A percentile compares a stretch with the other conserved stretches of the same genome.
phyloP scores from a whole-genome alignment of 64 coral and sea anemone genomes.

The Pocillopora damicornis region DNA sequence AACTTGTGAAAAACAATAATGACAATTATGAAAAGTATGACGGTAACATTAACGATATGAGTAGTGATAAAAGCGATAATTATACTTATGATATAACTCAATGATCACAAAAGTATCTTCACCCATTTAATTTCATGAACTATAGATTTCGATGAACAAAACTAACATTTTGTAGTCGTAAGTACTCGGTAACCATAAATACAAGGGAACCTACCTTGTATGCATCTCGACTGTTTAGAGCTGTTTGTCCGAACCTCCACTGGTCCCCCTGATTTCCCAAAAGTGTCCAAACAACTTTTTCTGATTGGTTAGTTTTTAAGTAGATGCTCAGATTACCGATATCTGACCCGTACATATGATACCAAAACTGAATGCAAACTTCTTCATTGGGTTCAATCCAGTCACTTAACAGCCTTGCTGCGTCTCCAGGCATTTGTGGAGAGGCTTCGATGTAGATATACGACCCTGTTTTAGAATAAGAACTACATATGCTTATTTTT shows the following conservation, averaged over 20 bases:
- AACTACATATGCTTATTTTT: neutral
- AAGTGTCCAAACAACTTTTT: constrained; percentile 4
- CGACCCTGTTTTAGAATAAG: neutral
- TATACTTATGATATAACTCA: too few relatives aligned
- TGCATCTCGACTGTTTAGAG: neutral
- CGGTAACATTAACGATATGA: too few relatives aligned
- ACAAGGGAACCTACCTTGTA: neutral
- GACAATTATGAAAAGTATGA: neutral
- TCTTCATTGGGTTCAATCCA: neutral
- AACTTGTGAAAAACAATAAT: neutral
- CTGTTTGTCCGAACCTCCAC: constrained; percentile 31
- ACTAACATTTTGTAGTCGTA: too few relatives aligned
- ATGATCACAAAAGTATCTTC: too few relatives aligned
- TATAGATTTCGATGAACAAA: too few relatives aligned
- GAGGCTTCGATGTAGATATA: constrained; percentile 29
- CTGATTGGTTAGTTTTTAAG: constrained; percentile 21
- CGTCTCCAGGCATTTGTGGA: neutral
- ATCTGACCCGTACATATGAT: constrained; percentile 43
- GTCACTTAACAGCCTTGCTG: constrained; percentile 21
- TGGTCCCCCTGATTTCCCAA: constrained; percentile 1
- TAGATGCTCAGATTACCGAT: constrained; percentile 22
- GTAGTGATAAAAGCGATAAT: too few relatives aligned
- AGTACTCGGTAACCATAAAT: too few relatives aligned
- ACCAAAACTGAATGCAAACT: constrained; percentile 46
- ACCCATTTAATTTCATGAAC: too few relatives aligned